Evolutionary conservation across 2,888 invertebrate species (phyloP).

Genomic region (Pseudeuparius sepicola): DNA sequence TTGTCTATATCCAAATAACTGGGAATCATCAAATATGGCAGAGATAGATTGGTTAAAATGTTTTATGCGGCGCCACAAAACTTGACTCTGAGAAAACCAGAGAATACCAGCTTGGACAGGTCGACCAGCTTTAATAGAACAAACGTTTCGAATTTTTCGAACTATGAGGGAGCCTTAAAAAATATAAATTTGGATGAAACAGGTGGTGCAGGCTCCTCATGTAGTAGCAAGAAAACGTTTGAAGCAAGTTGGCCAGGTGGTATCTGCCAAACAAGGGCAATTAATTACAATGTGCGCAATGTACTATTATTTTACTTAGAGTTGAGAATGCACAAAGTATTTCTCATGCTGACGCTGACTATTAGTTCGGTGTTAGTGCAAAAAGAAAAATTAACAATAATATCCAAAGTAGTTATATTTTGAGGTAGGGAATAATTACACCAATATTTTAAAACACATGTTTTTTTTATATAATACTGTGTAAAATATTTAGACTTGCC

Average conservation of each 20-base stretch:
- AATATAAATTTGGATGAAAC: constrained; percentile 17
- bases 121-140: constrained; percentile 30
- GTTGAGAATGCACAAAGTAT: too few species aligned
- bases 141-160: constrained; percentile 20
- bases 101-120: constrained; percentile 26
- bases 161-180: constrained; percentile 23
- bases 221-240: constrained; percentile 8
- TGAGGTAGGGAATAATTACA: neutral
- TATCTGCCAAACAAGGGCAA: too few species aligned
- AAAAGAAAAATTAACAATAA: neutral
- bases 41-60: too few species aligned
- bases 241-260: neutral
- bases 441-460: constrained; percentile 3
- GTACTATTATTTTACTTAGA: too few species aligned
- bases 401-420: neutral
- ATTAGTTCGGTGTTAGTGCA: neutral
- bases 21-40: too few species aligned
- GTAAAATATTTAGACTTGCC: too few species aligned
- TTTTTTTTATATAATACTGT: too few species aligned
- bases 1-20: too few species aligned
- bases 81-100: constrained; percentile 19
- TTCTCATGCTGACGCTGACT: too few species aligned
- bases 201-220: constrained; percentile 16
- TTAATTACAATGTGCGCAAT: constrained; percentile 1
- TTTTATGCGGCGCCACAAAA: constrained; percentile 14